Evolutionary conservation across 2,888 invertebrate genomes (phyloP).

Genomic region (Pollenia angustigena): DNA sequence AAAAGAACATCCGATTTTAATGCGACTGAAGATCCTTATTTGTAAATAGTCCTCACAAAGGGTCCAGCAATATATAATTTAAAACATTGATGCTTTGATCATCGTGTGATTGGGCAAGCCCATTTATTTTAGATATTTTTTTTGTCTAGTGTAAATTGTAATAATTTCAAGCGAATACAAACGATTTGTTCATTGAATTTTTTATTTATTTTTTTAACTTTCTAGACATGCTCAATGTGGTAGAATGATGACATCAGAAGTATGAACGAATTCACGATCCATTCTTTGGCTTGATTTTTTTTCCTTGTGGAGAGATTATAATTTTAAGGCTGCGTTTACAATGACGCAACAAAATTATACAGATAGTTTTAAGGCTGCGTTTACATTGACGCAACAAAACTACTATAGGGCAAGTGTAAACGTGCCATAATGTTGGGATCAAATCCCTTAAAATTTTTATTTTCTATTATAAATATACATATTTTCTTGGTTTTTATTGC

Average conservation of each 20-base stretch:
- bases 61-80: no score
- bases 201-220: constrained; percentile 27
- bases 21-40: neutral
- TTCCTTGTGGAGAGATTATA: constrained; percentile 6
- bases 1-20: no score
- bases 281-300: neutral
- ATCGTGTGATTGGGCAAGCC: no score
- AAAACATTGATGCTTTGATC: no score
- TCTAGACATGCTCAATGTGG: constrained; percentile 78
- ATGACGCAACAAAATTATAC: neutral
- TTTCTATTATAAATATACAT: constrained; percentile 17
- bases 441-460: constrained; percentile 47
- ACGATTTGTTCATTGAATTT: neutral
- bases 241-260: constrained; percentile 54
- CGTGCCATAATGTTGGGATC: constrained; percentile 35
- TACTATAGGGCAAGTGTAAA: neutral
- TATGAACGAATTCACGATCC: neutral
- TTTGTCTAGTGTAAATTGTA: constrained; percentile 8
- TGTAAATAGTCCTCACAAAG: no score
- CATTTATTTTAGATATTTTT: neutral
- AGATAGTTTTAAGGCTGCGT: constrained; percentile 1
- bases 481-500: constrained; percentile 41
- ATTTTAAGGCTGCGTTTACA: constrained; percentile 9
- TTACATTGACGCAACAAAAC: neutral
- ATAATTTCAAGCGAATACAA: neutral